Evolutionary conservation across 1,140 invertebrate genomes (phyloP), one percentile per base, ranked within the genome.

Genomic region (Panulirus ornatus): DNA sequence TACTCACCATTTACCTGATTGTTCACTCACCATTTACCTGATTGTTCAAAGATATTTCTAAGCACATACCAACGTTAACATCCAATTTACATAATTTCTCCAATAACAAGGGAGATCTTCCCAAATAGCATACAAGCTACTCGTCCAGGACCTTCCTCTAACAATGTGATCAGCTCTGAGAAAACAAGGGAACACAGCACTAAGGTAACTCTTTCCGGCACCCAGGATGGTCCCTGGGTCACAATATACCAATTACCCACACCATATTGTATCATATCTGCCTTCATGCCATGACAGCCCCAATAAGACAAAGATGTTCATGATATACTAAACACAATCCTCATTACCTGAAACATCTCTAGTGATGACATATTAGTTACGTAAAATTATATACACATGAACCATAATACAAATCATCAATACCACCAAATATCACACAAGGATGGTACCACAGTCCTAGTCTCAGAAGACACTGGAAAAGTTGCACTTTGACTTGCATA

Each of bases 391-490:
- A n/a, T n/a, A n/a, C n/a, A n/a, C n/a, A n/a, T n/a, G n/a, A n/a
- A n/a, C n/a, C n/a, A n/a, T n/a, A n/a, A 73, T 38, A 81, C 78
- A 81, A 66, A 47, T 34, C 51, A 81, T 58, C 78, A 81, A 54
- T 42, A 30, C 44, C 22, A 79, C 30, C 44, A 79, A 79, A 79
- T 81, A 81, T 81, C 34, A 58, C 78, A 58, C 42, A 30, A 79
- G 76, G 71, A 38, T 76, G 44, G 38, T 34, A 40, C 22, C 73
- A 6, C 44, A 58, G 14, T 58, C 27, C 34, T 14, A 81, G 58
- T 81, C 51, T 36, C 51, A 81, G 51, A 58, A 36, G 36, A 81
- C 34, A 81, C 51, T 38, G 47, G 51, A 58, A 30, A 54, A 47
- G 78, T 14, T 51, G 27, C n/a, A 84, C 30, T 47, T 36, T 47